Evolutionary conservation across 1,140 invertebrate genomes (phyloP).

Genomic region (Anthonomus grandis): DNA sequence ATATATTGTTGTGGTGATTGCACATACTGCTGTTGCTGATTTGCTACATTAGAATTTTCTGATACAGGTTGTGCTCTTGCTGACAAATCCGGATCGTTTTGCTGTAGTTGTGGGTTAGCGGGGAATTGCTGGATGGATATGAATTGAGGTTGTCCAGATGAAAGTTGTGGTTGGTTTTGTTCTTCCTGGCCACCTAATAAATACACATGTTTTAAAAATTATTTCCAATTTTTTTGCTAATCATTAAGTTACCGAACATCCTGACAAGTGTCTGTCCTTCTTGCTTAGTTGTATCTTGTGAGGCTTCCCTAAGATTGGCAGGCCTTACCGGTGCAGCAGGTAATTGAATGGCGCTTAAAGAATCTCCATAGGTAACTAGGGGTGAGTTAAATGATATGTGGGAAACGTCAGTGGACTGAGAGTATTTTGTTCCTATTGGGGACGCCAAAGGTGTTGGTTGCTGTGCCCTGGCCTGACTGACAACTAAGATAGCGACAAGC

Average conservation of each 20-base stretch:
- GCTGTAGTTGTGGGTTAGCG: conserved; percentile 12
- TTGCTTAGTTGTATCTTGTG: background rate
- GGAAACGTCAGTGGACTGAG: conserved; percentile 18
- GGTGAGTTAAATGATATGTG: conserved; percentile 20
- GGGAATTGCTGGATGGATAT: conserved; percentile 21
- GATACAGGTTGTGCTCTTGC: background rate
- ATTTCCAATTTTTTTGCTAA: background rate
- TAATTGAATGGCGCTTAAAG: conserved; percentile 17
- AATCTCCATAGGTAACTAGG: conserved; percentile 16
- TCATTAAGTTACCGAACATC: background rate
- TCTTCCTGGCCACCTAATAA: conserved; percentile 6
- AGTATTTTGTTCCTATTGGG: conserved; percentile 15
- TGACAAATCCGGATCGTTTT: background rate
- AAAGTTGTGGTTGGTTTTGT: conserved; percentile 1
- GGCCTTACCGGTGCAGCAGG: conserved; percentile 17
- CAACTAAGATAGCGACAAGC: too few relatives aligned
- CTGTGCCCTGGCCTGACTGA: too few relatives aligned
- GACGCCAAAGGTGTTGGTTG: too few relatives aligned
- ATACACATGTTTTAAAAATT: background rate
- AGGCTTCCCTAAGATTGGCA: conserved; percentile 9
- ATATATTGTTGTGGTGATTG: background rate
- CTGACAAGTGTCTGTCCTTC: background rate
- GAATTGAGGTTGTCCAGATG: conserved; percentile 6
- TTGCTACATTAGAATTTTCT: too few relatives aligned
- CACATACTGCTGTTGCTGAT: background rate